phyloP scores from a whole-genome alignment of 2,797 vertebrate genomes.

The Ctenochaetus hawaiiensis region DNA sequence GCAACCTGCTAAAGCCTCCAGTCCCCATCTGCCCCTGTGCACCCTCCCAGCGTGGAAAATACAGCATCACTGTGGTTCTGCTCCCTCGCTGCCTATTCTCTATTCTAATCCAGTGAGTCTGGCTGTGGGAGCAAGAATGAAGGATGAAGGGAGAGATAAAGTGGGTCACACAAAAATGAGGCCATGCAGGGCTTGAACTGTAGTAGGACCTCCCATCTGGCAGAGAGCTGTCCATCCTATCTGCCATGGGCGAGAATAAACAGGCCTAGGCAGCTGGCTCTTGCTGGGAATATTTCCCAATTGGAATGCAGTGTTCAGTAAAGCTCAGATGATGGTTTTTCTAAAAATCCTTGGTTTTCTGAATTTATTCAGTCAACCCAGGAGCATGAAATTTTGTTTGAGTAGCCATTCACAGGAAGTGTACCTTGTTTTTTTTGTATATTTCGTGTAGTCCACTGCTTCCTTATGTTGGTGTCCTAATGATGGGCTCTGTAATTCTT shows the following conservation, averaged over 20 bases:
- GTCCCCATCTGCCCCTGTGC: constrained; percentile 30
- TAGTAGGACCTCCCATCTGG: constrained; percentile 77
- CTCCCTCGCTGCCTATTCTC: constrained; percentile 20
- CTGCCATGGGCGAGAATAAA: constrained; percentile 14
- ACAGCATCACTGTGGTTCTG: constrained; percentile 30
- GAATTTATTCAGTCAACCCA: not conserved
- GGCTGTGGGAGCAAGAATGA: constrained; percentile 36
- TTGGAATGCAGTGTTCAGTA: constrained; percentile 3
- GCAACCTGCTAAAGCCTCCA: constrained; percentile 19
- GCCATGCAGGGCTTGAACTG: constrained; percentile 70
- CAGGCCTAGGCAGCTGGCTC: constrained; percentile 34
- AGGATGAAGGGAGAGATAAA: constrained; percentile 52
- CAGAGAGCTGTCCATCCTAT: constrained; percentile 31
- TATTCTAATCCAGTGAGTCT: constrained; percentile 68
- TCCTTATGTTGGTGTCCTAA: not conserved
- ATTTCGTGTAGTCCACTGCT: not conserved
- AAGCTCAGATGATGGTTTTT: not conserved
- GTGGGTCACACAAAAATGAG: constrained; percentile 80
- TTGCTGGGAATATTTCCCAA: not conserved
- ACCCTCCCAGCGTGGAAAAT: constrained; percentile 24
- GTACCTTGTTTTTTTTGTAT: not conserved
- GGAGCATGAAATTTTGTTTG: not conserved
- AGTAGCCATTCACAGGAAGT: not conserved
- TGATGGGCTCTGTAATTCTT: not conserved
- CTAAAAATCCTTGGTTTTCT: not conserved